These are phyloP conservation scores for Amiota mariae DNA, from an alignment of 2,888 invertebrate species.

Conservation along the genomic window DNA sequence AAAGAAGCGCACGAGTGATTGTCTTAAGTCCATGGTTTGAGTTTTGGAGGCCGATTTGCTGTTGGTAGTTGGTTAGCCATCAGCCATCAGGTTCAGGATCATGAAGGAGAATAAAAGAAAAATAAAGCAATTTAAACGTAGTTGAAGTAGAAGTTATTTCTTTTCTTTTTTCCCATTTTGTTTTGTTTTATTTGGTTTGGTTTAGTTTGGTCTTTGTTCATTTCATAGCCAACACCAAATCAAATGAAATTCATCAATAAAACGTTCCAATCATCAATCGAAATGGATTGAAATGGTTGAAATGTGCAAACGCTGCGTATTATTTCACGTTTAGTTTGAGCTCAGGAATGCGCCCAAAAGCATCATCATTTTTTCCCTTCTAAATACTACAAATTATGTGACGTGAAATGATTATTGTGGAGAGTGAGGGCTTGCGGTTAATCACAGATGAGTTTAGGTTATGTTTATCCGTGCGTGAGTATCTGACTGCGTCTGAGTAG, in stretches of 20 bases:
- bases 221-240: slow-evolving; percentile 33
- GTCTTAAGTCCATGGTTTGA: too few species aligned
- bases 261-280: slow-evolving; percentile 33
- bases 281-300: slow-evolving; percentile 3
- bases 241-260: slow-evolving; percentile 63
- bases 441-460: too few species aligned
- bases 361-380: background rate
- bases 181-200: too few species aligned
- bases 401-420: background rate
- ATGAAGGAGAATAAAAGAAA: slow-evolving; percentile 31
- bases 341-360: too few species aligned
- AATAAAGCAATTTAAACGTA: slow-evolving; percentile 59
- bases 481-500: too few species aligned
- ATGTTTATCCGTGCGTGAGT: too few species aligned
- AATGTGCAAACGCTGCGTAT: background rate
- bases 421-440: too few species aligned
- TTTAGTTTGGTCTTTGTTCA: too few species aligned
- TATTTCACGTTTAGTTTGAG: too few species aligned
- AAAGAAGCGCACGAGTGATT: too few species aligned
- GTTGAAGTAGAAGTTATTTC: background rate
- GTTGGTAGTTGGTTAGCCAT: background rate
- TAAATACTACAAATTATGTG: background rate
- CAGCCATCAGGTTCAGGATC: background rate
- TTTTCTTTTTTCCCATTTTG: too few species aligned
- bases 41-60: too few species aligned